Evolutionary conservation across 1,140 invertebrate species (phyloP), one percentile per base, ranked within the genome.

Genomic region (Rhyzopertha dominica): DNA sequence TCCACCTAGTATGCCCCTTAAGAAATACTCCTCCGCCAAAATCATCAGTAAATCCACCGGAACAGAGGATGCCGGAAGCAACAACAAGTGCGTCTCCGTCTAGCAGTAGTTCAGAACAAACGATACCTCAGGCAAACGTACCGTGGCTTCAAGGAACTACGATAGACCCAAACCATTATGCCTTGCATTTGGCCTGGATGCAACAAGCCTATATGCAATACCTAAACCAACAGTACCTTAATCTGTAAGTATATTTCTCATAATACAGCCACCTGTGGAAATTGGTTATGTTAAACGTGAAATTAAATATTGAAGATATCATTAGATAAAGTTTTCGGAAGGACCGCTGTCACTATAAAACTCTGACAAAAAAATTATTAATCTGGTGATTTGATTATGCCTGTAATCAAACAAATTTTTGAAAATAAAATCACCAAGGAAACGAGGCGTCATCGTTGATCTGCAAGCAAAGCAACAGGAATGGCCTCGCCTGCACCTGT

Each of bases 181-280:
- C 67, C 13, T 68, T 79, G 55, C 82, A 85, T 65, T 72, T 82
- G 56, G 72, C 74, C 17, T 81, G 77, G 81, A 82, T 92, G 76
- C 87, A 91, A 59, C 87, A 92, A 53, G 82, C 84, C 7, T 92
- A 92, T 67, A 74, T 81, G 13, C 81, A 90, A 61, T 91, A 92
- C 66, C 81, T 90, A 74, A 78, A 81, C 31, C n/a, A n/a, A n/a
- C 84, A 90, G 55, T 90, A 89, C 62, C 82, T 87, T 72, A 83
- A 88, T 59, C 69, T 84, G 84, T 73, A 57, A 71, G 69, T 68
- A 44, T 32, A 30, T 13, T 45, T 37, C 19, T 45, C n/a, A n/a
- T n/a, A n/a, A n/a, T n/a, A n/a, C n/a, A n/a, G n/a, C n/a, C n/a
- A n/a, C n/a, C n/a, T n/a, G n/a, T n/a, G n/a, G n/a, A n/a, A n/a